Conservation (phyloP, 2,888 invertebrate species). For the Callosobruchus maculatus region DNA sequence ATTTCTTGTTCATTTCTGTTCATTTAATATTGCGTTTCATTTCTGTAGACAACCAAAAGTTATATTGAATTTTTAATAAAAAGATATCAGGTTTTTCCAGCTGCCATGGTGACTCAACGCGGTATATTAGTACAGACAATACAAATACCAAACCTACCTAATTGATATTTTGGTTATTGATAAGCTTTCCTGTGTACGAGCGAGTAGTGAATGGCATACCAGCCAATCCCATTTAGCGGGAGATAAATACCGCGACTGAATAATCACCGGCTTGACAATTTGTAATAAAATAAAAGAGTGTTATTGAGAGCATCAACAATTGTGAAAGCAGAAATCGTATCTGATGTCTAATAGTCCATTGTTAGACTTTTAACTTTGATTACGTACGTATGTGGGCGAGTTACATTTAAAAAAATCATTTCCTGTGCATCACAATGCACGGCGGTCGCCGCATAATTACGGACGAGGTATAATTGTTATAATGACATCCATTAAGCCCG, state of each 20-base stretch:
- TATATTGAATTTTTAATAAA: too few species aligned
- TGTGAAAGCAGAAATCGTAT: constrained; percentile 44
- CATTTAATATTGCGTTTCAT: too few species aligned
- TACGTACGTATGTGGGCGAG: constrained; percentile 49
- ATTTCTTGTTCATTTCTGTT: too few species aligned
- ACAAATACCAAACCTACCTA: neutral
- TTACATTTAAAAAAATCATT: constrained; percentile 50
- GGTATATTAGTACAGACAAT: neutral
- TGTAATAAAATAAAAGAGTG: constrained; percentile 36
- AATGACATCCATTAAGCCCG: constrained; percentile 48
- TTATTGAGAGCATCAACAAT: constrained; percentile 42
- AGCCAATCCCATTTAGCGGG: neutral
- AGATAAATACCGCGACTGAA: neutral
- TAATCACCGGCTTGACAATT: constrained; percentile 25
- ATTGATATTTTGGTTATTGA: neutral
- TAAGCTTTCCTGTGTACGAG: neutral
- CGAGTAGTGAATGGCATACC: neutral
- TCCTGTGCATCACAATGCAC: constrained; percentile 49
- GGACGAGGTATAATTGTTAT: constrained; percentile 48
- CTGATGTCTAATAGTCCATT: constrained; percentile 49
- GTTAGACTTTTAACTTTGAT: constrained; percentile 51
- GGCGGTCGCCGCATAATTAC: constrained; percentile 44
- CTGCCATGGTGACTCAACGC: neutral
- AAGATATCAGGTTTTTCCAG: neutral
- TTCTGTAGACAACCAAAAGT: too few species aligned